Evolutionary conservation across 2,797 vertebrate genomes (phyloP).

Genomic region (Vultur gryphus): DNA sequence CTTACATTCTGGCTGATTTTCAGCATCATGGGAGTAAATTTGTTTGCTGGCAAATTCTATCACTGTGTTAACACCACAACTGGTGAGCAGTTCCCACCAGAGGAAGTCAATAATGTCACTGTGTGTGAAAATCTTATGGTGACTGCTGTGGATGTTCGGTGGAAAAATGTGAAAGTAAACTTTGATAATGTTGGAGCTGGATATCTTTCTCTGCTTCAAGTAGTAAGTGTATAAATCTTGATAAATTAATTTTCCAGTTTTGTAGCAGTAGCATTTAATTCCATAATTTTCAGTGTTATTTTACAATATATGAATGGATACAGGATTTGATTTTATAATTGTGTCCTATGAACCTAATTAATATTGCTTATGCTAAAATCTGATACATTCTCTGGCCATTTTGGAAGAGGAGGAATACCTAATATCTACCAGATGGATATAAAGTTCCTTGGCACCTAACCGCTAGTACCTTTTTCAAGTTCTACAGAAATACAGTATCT

Average conservation of each 20-base stretch:
- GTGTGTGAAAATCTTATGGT: constrained; percentile 38
- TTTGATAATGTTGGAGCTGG: constrained; percentile 95
- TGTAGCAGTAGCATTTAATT: not conserved
- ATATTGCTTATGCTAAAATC: not conserved
- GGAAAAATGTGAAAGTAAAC: constrained; percentile 90
- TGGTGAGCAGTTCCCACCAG: not conserved
- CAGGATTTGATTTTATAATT: not conserved
- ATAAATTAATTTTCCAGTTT: not conserved
- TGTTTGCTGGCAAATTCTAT: constrained; percentile 91
- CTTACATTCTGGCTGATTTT: constrained; percentile 99
- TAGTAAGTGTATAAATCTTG: constrained; percentile 80
- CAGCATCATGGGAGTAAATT: constrained; percentile 98
- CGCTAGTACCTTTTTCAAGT: not conserved
- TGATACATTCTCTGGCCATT: not conserved
- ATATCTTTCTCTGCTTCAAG: constrained; percentile 94
- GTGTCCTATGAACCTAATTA: not conserved
- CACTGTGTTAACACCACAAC: constrained; percentile 77
- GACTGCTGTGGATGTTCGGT: constrained; percentile 56
- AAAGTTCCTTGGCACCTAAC: not conserved
- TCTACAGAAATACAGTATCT: not conserved
- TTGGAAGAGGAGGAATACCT: not conserved
- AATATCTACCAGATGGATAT: not conserved
- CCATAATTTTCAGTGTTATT: not conserved
- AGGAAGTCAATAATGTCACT: constrained; percentile 24
- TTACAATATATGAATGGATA: not conserved